Evolutionary conservation across 1,140 invertebrate genomes (phyloP).

Genomic region (Pseudachorutes palmiensis): DNA sequence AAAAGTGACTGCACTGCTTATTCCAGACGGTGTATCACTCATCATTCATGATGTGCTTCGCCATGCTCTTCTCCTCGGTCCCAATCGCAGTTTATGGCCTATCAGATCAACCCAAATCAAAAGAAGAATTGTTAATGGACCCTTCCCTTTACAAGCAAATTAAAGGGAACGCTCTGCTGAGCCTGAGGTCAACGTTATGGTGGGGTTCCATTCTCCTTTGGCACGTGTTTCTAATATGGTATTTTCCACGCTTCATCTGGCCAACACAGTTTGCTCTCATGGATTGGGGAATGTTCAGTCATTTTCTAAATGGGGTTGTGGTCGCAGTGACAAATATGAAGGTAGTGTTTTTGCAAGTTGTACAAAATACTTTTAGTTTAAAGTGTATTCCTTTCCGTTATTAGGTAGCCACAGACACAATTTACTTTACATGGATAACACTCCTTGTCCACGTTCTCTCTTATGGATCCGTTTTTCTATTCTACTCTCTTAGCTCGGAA

Average conservation of each 20-base stretch:
- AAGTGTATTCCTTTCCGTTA: no score
- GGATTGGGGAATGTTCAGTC: slow-evolving; percentile 21
- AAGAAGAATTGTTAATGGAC: slow-evolving; percentile 52
- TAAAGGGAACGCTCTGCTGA: background rate
- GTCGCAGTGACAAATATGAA: background rate
- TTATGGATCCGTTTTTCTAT: no score
- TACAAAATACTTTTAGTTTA: no score
- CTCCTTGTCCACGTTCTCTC: no score
- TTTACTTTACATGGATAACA: no score
- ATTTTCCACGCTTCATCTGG: background rate
- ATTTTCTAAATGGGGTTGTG: background rate
- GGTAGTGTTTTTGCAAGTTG: no score
- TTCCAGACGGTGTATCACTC: slow-evolving; percentile 58
- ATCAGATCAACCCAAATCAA: slow-evolving; percentile 58
- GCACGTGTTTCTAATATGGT: background rate
- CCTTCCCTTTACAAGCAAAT: slow-evolving; percentile 41
- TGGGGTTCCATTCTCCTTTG: background rate
- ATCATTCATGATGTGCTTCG: slow-evolving; percentile 62
- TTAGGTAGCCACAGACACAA: no score
- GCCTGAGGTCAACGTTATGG: background rate
- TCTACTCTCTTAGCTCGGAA: no score
- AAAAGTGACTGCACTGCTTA: background rate
- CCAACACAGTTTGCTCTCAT: slow-evolving; percentile 41
- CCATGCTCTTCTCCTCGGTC: slow-evolving; percentile 61
- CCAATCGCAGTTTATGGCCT: slow-evolving; percentile 61